Evolutionary conservation across 1,140 invertebrate genomes (phyloP).

Genomic region (Zaprionus camerounensis): DNA sequence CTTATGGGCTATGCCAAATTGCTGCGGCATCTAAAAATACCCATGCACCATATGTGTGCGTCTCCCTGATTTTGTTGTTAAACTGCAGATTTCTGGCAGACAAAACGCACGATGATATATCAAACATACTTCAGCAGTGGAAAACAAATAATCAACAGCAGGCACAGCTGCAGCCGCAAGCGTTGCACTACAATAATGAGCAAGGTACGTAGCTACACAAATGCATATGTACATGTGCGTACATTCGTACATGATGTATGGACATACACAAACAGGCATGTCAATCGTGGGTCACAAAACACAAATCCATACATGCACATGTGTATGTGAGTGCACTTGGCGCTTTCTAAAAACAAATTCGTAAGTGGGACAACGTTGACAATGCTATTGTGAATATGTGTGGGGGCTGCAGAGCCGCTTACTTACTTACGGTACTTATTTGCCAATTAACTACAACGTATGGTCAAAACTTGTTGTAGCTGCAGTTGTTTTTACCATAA

Average conservation of each 20-base stretch:
- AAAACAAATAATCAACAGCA: slow-evolving; percentile 77
- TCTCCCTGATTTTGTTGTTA: slow-evolving; percentile 22
- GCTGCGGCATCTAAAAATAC: slow-evolving; percentile 52
- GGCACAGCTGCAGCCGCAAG: slow-evolving; percentile 39
- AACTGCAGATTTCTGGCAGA: slow-evolving; percentile 77
- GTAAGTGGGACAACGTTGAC: slow-evolving; percentile 60
- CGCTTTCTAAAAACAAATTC: slow-evolving; percentile 72
- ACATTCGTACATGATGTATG: slow-evolving; percentile 8
- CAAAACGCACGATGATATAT: slow-evolving; percentile 80
- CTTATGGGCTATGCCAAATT: slow-evolving; percentile 15
- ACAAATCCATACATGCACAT: not conserved
- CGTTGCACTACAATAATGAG: slow-evolving; percentile 55
- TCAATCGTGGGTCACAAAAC: slow-evolving; percentile 10
- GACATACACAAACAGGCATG: slow-evolving; percentile 6
- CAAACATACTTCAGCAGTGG: slow-evolving; percentile 82
- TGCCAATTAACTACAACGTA: slow-evolving; percentile 22
- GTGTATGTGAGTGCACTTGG: slow-evolving; percentile 44
- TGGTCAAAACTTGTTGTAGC: slow-evolving; percentile 48
- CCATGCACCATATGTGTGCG: slow-evolving; percentile 32
- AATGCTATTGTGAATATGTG: slow-evolving; percentile 38
- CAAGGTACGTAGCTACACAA: slow-evolving; percentile 54
- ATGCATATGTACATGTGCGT: slow-evolving; percentile 1
- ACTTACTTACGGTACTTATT: slow-evolving; percentile 33
- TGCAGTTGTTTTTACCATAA: slow-evolving; percentile 48
- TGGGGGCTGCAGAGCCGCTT: slow-evolving; percentile 50